Base-by-base conservation (phyloP, 2,113 vertebrate species). In the Gymnorhina tibicen region DNA sequence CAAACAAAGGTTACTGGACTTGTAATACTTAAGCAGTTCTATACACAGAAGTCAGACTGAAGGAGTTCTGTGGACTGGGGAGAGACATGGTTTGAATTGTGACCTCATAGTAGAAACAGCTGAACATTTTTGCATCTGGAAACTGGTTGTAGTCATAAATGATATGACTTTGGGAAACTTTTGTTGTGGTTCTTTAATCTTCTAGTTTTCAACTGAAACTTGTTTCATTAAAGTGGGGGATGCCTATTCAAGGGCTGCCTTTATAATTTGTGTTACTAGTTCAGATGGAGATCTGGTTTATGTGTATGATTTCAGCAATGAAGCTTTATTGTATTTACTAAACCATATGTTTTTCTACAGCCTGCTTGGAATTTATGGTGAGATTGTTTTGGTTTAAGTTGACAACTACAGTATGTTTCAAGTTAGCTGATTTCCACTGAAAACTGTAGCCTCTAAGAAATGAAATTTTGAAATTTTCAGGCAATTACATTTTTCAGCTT, bases 151-250 rank as follows among this genome's bases (percentile, higher is more conserved):
- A 97, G 72, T 58, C 93, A 85, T 89, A 93, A 59, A 93, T 39
- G 19, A 96, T 69, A 95, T 18, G 70, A 75, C 84, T 70, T 69
- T 37, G 90, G 72, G 89, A 94, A 97, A 95, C 93, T 94, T 97
- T 96, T 95, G 68, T 93, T 97, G 91, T 92, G 88, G 97, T 73
- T 93, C 97, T 97, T 98, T 97, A 97, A 98, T 98, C 97, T 98
- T 98, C 87, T 56, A 83, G 89, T 98, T 98, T 97, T 96, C 86
- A 95, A 87, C 72, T 79, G 85, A 95, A 98, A 97, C 88, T 96
- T 97, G 97, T 97, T 98, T 98, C 97, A 98, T 98, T 98, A 98
- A 97, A 97, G 87, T 91, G 70, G 87, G 60, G 84, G 89, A 93
- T 95, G 95, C 46, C 94, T 97, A 92, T 97, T 97, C 95, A 89